Evolutionary conservation across 1,140 invertebrate species (phyloP).

Genomic region (Cardiocondyla obscurior): DNA sequence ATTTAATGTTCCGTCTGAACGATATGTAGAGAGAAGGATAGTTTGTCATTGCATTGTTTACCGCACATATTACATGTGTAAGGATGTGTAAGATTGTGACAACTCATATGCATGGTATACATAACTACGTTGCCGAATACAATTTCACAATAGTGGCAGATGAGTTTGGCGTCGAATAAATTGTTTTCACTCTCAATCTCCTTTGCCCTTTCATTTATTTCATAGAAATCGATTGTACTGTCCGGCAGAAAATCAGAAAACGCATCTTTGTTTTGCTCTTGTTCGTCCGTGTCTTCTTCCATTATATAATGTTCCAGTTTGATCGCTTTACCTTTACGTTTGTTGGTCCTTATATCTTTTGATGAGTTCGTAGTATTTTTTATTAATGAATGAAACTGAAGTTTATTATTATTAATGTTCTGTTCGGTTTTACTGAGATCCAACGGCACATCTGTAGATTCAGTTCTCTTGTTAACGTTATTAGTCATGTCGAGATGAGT

Average conservation of each 20-base stretch:
- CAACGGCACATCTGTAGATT: slow-evolving; percentile 61
- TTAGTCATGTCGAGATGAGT: background rate
- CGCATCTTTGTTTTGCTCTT: slow-evolving; percentile 2
- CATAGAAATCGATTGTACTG: background rate
- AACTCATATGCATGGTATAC: slow-evolving; percentile 98
- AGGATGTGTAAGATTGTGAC: slow-evolving; percentile 95
- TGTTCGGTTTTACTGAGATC: slow-evolving; percentile 84
- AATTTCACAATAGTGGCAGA: slow-evolving; percentile 95
- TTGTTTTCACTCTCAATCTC: background rate
- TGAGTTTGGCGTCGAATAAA: slow-evolving; percentile 78
- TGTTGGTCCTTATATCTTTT: slow-evolving; percentile 84
- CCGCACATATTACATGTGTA: slow-evolving; percentile 98
- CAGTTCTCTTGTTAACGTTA: too few species aligned
- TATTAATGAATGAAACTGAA: slow-evolving; percentile 9
- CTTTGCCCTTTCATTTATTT: background rate
- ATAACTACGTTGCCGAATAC: slow-evolving; percentile 95
- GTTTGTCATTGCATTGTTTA: slow-evolving; percentile 90
- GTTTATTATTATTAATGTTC: background rate
- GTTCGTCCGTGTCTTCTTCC: slow-evolving; percentile 82
- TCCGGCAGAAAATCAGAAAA: background rate
- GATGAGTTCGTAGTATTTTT: background rate
- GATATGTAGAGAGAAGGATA: slow-evolving; percentile 97
- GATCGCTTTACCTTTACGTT: slow-evolving; percentile 91
- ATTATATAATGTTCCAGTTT: slow-evolving; percentile 88
- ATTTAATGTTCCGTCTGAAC: slow-evolving; percentile 89